phyloP scores from a whole-genome alignment of 2,113 vertebrate genomes.

The Petrocephalus microphthalmus region DNA sequence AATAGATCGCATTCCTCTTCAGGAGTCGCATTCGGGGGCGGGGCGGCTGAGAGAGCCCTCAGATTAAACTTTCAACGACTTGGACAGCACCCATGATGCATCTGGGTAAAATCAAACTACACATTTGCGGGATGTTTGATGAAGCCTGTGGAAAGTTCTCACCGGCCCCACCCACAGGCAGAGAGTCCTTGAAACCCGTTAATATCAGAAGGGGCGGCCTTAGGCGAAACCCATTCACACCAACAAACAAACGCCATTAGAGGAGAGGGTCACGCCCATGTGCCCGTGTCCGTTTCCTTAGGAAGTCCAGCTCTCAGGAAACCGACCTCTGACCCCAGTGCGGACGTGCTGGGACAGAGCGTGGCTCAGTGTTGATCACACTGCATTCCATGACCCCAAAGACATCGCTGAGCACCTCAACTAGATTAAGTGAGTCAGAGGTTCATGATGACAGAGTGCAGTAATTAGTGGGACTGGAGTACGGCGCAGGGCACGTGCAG shows the following conservation, averaged over 20 bases:
- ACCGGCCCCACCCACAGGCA: not conserved
- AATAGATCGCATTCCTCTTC: not conserved
- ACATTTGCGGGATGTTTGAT: not conserved
- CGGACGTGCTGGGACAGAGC: not conserved
- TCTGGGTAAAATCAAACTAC: not conserved
- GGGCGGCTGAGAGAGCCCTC: not conserved
- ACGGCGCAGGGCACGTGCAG: slow-evolving; percentile 22
- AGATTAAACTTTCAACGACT: not conserved
- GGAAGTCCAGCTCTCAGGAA: not conserved
- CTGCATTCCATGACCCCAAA: slow-evolving; percentile 2
- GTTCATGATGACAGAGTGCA: not conserved
- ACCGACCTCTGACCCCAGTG: not conserved
- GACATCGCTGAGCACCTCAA: slow-evolving; percentile 19
- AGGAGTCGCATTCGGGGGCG: not conserved
- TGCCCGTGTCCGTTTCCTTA: not conserved
- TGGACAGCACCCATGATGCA: not conserved
- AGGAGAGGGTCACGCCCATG: not conserved
- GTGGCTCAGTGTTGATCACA: not conserved
- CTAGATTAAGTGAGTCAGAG: not conserved
- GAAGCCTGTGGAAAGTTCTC: not conserved
- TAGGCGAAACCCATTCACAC: not conserved
- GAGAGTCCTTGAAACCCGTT: not conserved
- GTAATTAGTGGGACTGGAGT: not conserved
- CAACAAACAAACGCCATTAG: not conserved
- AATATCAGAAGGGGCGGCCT: not conserved